phyloP scores from a whole-genome alignment of 1,140 invertebrate genomes.

The Ylistrum balloti region DNA sequence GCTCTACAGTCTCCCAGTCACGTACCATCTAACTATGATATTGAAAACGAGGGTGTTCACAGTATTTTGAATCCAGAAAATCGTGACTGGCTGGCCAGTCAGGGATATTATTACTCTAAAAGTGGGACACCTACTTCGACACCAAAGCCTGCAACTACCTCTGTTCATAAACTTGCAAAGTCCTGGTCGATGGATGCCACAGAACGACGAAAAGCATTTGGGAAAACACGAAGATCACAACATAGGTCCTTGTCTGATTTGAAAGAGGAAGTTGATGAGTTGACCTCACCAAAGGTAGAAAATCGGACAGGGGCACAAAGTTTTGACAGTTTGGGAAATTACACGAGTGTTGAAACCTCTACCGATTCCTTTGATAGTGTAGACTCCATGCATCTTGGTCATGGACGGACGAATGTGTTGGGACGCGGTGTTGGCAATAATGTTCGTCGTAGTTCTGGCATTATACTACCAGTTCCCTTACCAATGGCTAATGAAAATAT shows the following conservation, averaged over 20 bases:
- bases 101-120: slow-evolving; percentile 55
- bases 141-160: background rate
- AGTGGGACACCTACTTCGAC: background rate
- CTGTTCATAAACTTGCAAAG: slow-evolving; percentile 43
- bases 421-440: background rate
- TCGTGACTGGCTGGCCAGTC: slow-evolving; percentile 53
- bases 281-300: background rate
- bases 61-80: slow-evolving; percentile 59
- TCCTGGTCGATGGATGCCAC: slow-evolving; percentile 56
- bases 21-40: slow-evolving; percentile 41
- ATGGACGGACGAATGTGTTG: background rate
- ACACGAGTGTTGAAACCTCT: slow-evolving; percentile 3
- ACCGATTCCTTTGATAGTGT: slow-evolving; percentile 59
- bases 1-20: slow-evolving; percentile 43
- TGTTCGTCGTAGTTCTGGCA: background rate
- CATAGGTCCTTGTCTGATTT: background rate
- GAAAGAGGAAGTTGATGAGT: background rate
- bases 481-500: background rate
- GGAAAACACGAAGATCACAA: background rate
- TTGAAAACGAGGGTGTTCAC: slow-evolving; percentile 43
- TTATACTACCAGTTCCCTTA: background rate
- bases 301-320: slow-evolving; percentile 46
- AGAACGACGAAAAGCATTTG: slow-evolving; percentile 57
- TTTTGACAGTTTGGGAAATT: slow-evolving; percentile 56
- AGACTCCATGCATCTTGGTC: slow-evolving; percentile 33